Evolutionary conservation across 2,797 vertebrate genomes (phyloP).

Genomic region (Trichosurus vulpecula): DNA sequence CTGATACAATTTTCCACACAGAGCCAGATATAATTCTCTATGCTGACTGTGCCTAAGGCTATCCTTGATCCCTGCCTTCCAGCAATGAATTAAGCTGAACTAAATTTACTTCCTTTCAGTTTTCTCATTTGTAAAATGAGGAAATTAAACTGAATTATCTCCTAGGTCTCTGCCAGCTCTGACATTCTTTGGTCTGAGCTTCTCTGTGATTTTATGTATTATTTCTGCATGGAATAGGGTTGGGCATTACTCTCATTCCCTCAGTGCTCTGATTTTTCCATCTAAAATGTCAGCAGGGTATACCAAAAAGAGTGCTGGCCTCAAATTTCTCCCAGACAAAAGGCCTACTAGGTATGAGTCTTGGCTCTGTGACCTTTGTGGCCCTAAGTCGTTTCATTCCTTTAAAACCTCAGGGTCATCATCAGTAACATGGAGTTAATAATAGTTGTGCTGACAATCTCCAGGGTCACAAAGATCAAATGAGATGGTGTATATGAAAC

Average conservation of each 20-base stretch:
- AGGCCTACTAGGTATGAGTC: not conserved
- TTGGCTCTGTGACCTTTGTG: not conserved
- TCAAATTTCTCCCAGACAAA: not conserved
- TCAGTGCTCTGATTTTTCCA: not conserved
- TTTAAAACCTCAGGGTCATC: not conserved
- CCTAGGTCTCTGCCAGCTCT: not conserved
- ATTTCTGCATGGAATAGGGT: not conserved
- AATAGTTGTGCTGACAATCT: not conserved
- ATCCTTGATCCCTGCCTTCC: not conserved
- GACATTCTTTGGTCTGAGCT: not conserved
- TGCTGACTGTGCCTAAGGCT: not conserved
- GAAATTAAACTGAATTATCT: not conserved
- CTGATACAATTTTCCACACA: not conserved
- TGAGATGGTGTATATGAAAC: not conserved
- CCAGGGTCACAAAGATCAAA: not conserved
- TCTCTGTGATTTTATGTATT: not conserved
- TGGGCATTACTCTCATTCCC: not conserved
- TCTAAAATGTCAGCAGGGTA: not conserved
- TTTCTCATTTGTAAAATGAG: not conserved
- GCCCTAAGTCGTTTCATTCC: not conserved
- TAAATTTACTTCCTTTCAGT: not conserved
- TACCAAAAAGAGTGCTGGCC: not conserved
- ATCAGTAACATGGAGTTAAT: not conserved
- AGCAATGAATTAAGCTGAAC: not conserved
- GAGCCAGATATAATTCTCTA: not conserved